A percentile compares a stretch with the other conserved stretches of the same genome.
These are phyloP conservation scores for Neofelis nebulosa DNA, from an alignment of 2,113 vertebrate genomes.

Conservation along the genomic window DNA sequence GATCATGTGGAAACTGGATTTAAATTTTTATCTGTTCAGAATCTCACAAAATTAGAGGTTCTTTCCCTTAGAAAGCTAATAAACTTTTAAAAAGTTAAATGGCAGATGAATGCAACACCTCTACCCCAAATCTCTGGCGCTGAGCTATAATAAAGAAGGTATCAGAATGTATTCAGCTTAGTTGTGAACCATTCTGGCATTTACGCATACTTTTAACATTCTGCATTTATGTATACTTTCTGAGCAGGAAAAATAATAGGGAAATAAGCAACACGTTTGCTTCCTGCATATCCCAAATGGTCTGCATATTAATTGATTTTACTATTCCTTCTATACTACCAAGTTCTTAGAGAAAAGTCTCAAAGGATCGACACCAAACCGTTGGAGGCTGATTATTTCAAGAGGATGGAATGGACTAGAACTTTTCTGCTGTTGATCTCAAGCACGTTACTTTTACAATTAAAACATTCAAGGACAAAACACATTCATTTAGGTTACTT, in stretches of 20 bases:
- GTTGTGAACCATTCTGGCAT: neutral
- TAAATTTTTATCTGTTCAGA: neutral
- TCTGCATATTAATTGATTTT: neutral
- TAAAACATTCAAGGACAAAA: constrained; percentile 16
- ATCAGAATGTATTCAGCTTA: neutral
- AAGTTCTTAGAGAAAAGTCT: neutral
- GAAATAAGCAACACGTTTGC: neutral
- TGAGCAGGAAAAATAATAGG: neutral
- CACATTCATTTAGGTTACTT: neutral
- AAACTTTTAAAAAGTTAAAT: neutral
- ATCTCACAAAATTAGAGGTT: neutral
- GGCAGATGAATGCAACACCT: neutral
- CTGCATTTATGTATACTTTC: neutral
- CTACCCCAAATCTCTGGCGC: neutral
- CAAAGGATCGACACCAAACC: neutral
- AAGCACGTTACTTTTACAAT: neutral
- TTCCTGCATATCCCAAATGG: neutral
- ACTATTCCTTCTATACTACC: neutral
- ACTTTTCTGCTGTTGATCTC: neutral
- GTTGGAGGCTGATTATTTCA: neutral
- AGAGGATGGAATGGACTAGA: neutral
- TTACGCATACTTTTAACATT: neutral
- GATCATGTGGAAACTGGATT: neutral
- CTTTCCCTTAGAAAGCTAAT: neutral
- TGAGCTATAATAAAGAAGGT: neutral